Evolutionary conservation across 2,888 invertebrate species (phyloP).

Genomic region (Cybosia mesomella): DNA sequence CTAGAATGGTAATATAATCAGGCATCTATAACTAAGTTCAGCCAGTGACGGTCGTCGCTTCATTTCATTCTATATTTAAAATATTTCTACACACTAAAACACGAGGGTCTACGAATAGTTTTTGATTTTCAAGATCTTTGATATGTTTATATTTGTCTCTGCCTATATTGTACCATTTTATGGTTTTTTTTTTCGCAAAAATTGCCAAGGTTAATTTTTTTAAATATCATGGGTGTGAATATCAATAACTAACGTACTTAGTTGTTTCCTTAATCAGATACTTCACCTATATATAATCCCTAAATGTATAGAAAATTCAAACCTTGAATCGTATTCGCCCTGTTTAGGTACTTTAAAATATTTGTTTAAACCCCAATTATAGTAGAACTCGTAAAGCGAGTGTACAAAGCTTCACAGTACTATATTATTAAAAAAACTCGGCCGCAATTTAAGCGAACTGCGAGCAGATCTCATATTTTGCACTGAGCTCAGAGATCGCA

Average conservation of each 20-base stretch:
- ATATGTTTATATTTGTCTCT: too few species aligned
- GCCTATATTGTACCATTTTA: too few species aligned
- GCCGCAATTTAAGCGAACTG: constrained; percentile 81
- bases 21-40: background rate
- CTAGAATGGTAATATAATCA: constrained; percentile 4
- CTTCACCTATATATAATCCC: background rate
- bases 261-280: too few species aligned
- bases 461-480: constrained; percentile 80
- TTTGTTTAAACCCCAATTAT: constrained; percentile 51
- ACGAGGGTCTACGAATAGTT: too few species aligned
- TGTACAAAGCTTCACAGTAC: constrained; percentile 49
- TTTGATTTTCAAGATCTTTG: too few species aligned
- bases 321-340: constrained; percentile 1
- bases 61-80: background rate
- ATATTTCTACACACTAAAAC: background rate
- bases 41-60: background rate
- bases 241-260: too few species aligned
- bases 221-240: too few species aligned
- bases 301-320: background rate
- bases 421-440: constrained; percentile 76
- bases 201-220: too few species aligned
- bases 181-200: too few species aligned
- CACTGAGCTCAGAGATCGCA: constrained; percentile 78
- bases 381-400: constrained; percentile 25
- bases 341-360: constrained; percentile 19